Percentiles rank a stretch among this genome's conserved stretches.
These are phyloP conservation scores for Microchrysa polita DNA, from an alignment of 2,888 invertebrate species.

Conservation along the genomic window DNA sequence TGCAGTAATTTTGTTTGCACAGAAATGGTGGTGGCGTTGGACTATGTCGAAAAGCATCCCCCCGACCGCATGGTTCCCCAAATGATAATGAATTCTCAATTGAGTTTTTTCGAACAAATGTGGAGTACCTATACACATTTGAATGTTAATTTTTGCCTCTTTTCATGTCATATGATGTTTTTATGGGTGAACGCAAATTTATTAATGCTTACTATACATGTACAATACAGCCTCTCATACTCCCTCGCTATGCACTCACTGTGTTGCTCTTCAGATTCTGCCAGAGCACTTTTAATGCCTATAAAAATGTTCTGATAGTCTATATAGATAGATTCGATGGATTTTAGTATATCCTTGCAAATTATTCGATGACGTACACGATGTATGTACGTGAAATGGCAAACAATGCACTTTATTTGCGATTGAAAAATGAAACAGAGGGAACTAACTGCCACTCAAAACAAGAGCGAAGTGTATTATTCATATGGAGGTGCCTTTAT, in stretches of 20 bases:
- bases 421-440: slow-evolving; percentile 45
- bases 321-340: too few species aligned
- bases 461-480: slow-evolving; percentile 7
- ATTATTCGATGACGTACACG: too few species aligned
- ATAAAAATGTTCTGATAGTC: not conserved
- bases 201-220: slow-evolving; percentile 28
- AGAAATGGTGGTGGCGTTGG: too few species aligned
- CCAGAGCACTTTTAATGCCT: slow-evolving; percentile 4
- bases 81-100: slow-evolving; percentile 46
- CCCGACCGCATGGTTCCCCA: slow-evolving; percentile 26
- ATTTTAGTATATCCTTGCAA: too few species aligned
- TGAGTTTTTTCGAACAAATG: slow-evolving; percentile 51
- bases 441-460: slow-evolving; percentile 31
- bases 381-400: slow-evolving; percentile 48
- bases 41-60: too few species aligned
- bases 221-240: not conserved
- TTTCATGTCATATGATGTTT: too few species aligned
- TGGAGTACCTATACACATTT: slow-evolving; percentile 48
- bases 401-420: slow-evolving; percentile 49
- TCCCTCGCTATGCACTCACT: too few species aligned
- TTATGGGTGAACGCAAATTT: slow-evolving; percentile 44
- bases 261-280: not conserved
- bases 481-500: slow-evolving; percentile 20
- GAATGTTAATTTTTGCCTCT: slow-evolving; percentile 49
- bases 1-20: slow-evolving; percentile 41